Evolutionary conservation across 2,888 invertebrate species (phyloP).

Genomic region (Lasioglossum malachurum): DNA sequence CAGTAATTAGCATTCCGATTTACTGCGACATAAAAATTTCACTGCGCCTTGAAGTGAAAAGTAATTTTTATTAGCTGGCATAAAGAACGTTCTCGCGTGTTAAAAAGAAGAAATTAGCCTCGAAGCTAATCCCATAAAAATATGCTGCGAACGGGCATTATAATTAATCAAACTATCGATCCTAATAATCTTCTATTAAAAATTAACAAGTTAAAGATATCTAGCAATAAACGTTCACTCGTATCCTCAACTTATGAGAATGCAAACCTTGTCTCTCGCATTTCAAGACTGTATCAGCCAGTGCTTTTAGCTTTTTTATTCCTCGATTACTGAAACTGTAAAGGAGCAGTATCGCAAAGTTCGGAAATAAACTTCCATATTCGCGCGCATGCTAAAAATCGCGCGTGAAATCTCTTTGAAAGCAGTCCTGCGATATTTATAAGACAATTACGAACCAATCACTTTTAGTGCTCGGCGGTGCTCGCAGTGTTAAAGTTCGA

Average conservation of each 20-base stretch:
- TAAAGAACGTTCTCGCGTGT: not conserved
- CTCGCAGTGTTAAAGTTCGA: not conserved
- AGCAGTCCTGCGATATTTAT: not conserved
- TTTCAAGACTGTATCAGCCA: not conserved
- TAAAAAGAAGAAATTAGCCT: not conserved
- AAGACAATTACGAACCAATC: not conserved
- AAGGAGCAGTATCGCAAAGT: not conserved
- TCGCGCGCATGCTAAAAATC: not conserved
- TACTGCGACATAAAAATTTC: not conserved
- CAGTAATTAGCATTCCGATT: constrained; percentile 4
- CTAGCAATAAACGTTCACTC: not conserved
- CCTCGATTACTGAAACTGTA: not conserved
- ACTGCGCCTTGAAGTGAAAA: not conserved
- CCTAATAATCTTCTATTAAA: not conserved
- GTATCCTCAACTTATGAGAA: not conserved
- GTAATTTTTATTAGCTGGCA: not conserved
- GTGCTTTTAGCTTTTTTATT: not conserved
- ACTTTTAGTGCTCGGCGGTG: not conserved
- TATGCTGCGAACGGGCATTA: not conserved
- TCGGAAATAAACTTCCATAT: not conserved
- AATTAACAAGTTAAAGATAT: not conserved
- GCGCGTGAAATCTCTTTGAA: not conserved
- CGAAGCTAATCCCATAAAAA: not conserved
- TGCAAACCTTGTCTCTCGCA: not conserved
- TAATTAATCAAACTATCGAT: not conserved